phyloP scores from a whole-genome alignment of 2,797 vertebrate genomes.

The Microchirus variegatus region DNA sequence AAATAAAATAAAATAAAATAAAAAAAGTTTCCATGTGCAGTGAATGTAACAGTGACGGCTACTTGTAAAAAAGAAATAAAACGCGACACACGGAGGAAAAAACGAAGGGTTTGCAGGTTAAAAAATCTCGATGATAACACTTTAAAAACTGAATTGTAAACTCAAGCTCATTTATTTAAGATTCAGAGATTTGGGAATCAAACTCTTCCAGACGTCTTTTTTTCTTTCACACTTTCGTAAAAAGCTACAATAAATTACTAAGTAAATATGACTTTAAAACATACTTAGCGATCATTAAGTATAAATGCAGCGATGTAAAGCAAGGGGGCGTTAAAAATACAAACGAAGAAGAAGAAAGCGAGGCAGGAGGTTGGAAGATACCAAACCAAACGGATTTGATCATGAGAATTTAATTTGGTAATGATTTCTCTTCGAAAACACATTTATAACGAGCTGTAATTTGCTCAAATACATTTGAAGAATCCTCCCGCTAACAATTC shows the following conservation, averaged over 20 bases:
- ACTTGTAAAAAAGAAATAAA: background rate
- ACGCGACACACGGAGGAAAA: background rate
- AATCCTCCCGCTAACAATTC: no score
- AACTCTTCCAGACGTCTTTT: conserved; percentile 19
- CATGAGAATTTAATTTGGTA: background rate
- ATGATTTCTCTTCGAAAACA: no score
- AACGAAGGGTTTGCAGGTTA: no score
- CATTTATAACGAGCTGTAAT: no score
- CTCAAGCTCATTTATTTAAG: conserved; percentile 2
- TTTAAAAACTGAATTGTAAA: background rate
- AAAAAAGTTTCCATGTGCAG: no score
- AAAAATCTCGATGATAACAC: background rate
- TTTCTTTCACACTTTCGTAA: conserved; percentile 18
- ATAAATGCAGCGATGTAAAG: conserved; percentile 8
- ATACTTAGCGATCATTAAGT: conserved; percentile 16
- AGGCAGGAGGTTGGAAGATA: background rate
- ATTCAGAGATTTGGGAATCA: conserved; percentile 25
- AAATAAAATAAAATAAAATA: no score
- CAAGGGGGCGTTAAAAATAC: background rate
- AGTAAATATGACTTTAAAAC: conserved; percentile 33
- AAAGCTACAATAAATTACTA: conserved; percentile 71
- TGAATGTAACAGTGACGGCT: conserved; percentile 8
- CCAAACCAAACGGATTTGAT: background rate
- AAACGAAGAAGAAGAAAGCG: background rate
- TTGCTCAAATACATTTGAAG: no score